phyloP scores from a whole-genome alignment of 23 tunicate genomes.

The Trididemnum nubilum region DNA sequence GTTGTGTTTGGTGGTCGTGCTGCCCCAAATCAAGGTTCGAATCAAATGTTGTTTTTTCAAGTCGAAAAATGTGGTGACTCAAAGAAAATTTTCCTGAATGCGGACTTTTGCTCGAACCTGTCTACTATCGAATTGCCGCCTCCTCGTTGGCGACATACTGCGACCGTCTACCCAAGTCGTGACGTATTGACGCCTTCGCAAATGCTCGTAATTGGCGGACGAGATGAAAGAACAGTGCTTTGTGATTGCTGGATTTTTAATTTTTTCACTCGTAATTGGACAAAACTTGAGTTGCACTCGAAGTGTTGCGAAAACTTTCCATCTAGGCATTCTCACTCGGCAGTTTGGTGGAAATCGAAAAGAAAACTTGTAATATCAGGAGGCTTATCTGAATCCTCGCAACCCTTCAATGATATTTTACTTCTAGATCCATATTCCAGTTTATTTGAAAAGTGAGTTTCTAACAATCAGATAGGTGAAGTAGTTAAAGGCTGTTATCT shows the following conservation, averaged over 20 bases:
- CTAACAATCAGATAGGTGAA: too few relatives aligned
- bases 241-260: conserved; percentile 53
- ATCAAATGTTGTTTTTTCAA: conserved; percentile 9
- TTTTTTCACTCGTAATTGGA: conserved; percentile 20
- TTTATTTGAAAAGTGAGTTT: neutral
- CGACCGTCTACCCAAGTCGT: conserved; percentile 4
- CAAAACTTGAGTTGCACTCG: neutral
- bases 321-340: conserved; percentile 52
- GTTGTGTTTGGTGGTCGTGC: conserved; percentile 77
- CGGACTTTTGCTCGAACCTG: neutral
- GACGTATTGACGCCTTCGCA: neutral
- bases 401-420: conserved; percentile 45
- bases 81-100: neutral
- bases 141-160: conserved; percentile 70
- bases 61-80: neutral
- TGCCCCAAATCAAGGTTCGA: conserved; percentile 47
- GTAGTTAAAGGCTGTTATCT: too few relatives aligned
- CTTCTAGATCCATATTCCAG: neutral
- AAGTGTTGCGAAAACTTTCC: neutral
- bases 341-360: conserved; percentile 4
- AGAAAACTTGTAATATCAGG: conserved; percentile 43
- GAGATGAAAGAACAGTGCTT: conserved; percentile 43
- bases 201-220: conserved; percentile 76
- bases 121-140: conserved; percentile 13
- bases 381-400: conserved; percentile 37